phyloP scores from a whole-genome alignment of 2,113 vertebrate species.

The Echinops telfairi region DNA sequence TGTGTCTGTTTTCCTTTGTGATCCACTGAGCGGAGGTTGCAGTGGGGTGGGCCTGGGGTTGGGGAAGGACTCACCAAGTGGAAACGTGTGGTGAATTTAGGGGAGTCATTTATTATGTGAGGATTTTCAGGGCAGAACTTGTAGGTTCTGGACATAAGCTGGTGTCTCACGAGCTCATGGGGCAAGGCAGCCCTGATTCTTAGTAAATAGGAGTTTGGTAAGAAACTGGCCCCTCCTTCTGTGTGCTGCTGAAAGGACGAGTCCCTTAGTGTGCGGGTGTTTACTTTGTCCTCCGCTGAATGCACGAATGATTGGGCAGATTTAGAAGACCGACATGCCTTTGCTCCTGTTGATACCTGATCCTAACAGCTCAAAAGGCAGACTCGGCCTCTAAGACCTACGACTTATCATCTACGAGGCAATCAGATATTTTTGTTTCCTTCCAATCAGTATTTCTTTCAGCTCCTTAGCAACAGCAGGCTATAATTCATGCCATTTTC shows the following conservation, averaged over 20 bases:
- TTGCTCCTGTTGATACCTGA: slow-evolving; percentile 44
- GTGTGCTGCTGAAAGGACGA: background rate
- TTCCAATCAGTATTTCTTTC: slow-evolving; percentile 34
- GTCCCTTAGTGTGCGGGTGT: background rate
- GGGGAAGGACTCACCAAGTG: slow-evolving; percentile 66
- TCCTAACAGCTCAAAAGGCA: slow-evolving; percentile 44
- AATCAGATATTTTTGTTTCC: slow-evolving; percentile 64
- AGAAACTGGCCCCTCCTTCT: slow-evolving; percentile 14
- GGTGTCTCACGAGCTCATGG: background rate
- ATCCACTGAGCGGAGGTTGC: slow-evolving; percentile 67
- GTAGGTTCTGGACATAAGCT: slow-evolving; percentile 3
- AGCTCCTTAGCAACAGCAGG: slow-evolving; percentile 62
- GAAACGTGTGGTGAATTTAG: slow-evolving; percentile 66
- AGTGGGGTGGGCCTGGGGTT: background rate
- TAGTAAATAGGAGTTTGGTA: background rate
- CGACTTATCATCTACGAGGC: background rate
- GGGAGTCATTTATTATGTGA: slow-evolving; percentile 42
- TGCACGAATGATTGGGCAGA: slow-evolving; percentile 22
- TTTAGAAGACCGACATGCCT: slow-evolving; percentile 22
- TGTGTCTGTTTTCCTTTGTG: slow-evolving; percentile 65
- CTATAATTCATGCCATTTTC: slow-evolving; percentile 53
- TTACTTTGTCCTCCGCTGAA: slow-evolving; percentile 67
- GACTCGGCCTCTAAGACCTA: background rate
- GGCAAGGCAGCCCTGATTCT: background rate
- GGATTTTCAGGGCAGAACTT: slow-evolving; percentile 21